Percentiles rank a stretch among this genome's conserved stretches.
These are phyloP conservation scores for Sciurus vulgaris DNA, from an alignment of 2,797 vertebrate genomes.

Conservation along the genomic window DNA sequence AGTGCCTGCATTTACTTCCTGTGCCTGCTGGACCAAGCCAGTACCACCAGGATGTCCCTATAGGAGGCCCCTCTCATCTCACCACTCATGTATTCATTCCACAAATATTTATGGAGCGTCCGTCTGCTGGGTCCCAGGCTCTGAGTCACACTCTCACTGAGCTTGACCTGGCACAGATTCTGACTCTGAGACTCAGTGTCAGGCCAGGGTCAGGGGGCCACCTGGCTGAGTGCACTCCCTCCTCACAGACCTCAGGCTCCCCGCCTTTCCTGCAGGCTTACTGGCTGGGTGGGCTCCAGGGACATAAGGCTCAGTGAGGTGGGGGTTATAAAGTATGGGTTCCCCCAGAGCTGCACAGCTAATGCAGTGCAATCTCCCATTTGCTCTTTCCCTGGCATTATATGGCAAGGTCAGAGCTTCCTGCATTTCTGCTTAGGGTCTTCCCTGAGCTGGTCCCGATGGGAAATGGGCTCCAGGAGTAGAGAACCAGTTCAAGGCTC, in stretches of 20 bases:
- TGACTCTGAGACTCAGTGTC: neutral
- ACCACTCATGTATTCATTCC: neutral
- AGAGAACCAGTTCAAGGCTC: neutral
- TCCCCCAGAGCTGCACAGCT: neutral
- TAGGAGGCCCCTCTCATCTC: neutral
- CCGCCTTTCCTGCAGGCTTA: neutral
- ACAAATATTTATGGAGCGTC: slow-evolving; percentile 57
- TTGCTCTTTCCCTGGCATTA: neutral
- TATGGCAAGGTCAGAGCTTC: neutral
- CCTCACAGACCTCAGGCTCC: neutral
- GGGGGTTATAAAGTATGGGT: neutral
- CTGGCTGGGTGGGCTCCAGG: neutral
- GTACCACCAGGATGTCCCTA: neutral
- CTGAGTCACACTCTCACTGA: neutral
- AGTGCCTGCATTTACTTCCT: neutral
- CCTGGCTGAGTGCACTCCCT: neutral
- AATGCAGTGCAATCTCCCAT: neutral
- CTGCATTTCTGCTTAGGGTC: neutral
- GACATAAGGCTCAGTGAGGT: neutral
- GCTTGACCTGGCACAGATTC: neutral
- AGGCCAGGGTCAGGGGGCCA: neutral
- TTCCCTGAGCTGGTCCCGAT: neutral
- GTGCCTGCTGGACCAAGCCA: neutral
- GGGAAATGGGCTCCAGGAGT: neutral
- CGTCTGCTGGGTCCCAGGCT: neutral